These are phyloP conservation scores for Corythaixoides concolor DNA, from an alignment of 2,113 vertebrate genomes.

Conservation along the genomic window DNA sequence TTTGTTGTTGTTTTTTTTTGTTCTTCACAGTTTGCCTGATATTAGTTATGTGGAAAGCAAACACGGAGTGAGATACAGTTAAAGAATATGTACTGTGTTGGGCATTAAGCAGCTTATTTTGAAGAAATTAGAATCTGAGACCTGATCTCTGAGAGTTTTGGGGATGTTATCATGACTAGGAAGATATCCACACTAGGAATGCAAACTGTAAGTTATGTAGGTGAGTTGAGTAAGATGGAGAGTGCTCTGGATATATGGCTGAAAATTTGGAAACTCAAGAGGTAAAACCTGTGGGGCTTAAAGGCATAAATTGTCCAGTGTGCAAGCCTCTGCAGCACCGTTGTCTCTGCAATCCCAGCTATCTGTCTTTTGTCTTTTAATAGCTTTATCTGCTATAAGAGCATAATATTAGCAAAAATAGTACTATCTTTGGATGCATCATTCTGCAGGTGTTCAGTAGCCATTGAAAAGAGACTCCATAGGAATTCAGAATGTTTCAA, in stretches of 20 bases:
- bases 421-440: neutral
- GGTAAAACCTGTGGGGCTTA: neutral
- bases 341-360: neutral
- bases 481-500: neutral
- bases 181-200: neutral
- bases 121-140: neutral
- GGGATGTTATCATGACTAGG: neutral
- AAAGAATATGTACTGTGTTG: neutral
- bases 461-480: neutral
- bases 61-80: neutral
- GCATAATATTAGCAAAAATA: neutral
- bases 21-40: neutral
- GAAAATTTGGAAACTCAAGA: neutral
- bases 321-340: neutral
- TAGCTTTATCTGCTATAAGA: neutral
- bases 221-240: neutral
- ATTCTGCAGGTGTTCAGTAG: neutral
- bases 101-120: neutral
- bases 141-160: neutral
- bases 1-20: neutral
- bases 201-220: neutral
- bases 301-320: neutral
- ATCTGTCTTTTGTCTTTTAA: neutral
- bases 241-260: neutral
- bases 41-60: neutral